Evolutionary conservation across 2,113 vertebrate species (phyloP).

Genomic region (Ptilorrhoa leucosticta): DNA sequence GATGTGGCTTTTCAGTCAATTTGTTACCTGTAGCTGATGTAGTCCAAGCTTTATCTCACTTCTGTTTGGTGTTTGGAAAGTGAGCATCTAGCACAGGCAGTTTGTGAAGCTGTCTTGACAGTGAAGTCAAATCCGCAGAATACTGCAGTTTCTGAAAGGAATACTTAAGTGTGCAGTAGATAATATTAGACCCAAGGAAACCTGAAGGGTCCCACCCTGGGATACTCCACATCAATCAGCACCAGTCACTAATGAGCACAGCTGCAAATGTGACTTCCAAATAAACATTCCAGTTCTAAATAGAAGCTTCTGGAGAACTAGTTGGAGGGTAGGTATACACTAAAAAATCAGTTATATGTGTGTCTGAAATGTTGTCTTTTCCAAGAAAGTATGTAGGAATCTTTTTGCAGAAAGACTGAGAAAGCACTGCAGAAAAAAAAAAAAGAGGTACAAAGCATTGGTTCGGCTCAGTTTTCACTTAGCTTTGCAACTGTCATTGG

Average conservation of each 20-base stretch:
- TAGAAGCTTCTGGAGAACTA: not conserved
- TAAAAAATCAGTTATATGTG: not conserved
- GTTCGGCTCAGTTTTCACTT: not conserved
- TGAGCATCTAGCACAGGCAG: accelerated
- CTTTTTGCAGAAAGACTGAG: not conserved
- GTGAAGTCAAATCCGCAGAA: not conserved
- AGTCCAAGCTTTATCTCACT: not conserved
- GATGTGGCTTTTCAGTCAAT: not conserved
- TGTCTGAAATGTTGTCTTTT: not conserved
- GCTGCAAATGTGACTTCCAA: not conserved
- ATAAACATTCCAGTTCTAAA: not conserved
- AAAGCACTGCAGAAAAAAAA: not conserved
- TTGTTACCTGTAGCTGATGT: not conserved
- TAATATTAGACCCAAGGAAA: not conserved
- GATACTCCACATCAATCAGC: not conserved
- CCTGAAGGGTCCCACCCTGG: not conserved
- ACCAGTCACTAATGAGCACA: not conserved
- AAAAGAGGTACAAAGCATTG: not conserved
- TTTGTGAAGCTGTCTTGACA: not conserved
- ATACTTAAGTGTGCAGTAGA: not conserved
- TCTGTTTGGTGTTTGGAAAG: not conserved
- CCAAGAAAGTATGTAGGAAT: not conserved
- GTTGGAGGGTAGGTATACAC: not conserved
- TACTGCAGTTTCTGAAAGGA: not conserved
- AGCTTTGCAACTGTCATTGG: not conserved